These are phyloP conservation scores for Aplidium turbinatum DNA, from an alignment of 23 tunicate species.

Conservation along the genomic window DNA sequence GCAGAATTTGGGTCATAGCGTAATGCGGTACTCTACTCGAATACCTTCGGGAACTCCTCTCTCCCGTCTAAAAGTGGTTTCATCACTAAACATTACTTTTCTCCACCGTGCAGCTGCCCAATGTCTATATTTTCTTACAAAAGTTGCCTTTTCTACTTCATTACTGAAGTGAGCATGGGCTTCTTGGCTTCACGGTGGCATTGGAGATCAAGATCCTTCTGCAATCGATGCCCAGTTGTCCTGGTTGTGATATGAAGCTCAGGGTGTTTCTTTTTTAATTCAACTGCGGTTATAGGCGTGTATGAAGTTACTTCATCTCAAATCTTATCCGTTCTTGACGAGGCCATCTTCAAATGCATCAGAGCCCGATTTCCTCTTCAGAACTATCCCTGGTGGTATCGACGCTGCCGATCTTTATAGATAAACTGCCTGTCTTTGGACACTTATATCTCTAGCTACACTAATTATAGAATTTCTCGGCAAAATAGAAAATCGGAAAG, in stretches of 20 bases:
- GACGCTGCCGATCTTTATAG: slow-evolving; percentile 15
- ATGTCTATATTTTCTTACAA: slow-evolving; percentile 28
- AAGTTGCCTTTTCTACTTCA: slow-evolving; percentile 15
- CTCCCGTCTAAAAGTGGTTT: slow-evolving; percentile 22
- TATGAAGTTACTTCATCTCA: slow-evolving; percentile 19
- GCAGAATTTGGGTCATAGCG: slow-evolving; percentile 18
- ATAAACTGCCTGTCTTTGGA: slow-evolving; percentile 5
- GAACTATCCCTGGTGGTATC: slow-evolving; percentile 7
- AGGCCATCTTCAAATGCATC: background rate
- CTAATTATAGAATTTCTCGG: slow-evolving; percentile 13
- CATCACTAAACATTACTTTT: slow-evolving; percentile 23
- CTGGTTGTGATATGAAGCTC: slow-evolving; percentile 25
- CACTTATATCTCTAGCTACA: slow-evolving; percentile 31
- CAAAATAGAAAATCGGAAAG: too few relatives aligned
- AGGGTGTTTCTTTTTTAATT: slow-evolving; percentile 25
- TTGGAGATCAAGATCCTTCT: slow-evolving; percentile 2
- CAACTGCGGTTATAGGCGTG: slow-evolving; percentile 16
- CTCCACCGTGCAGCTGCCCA: slow-evolving; percentile 29
- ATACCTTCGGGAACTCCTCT: slow-evolving; percentile 25
- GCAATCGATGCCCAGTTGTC: slow-evolving; percentile 14
- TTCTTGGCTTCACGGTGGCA: slow-evolving; percentile 30
- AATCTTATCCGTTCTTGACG: slow-evolving; percentile 25
- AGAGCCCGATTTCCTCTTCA: slow-evolving; percentile 21
- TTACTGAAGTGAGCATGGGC: slow-evolving; percentile 11
- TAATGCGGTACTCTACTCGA: background rate